Base-by-base conservation (phyloP, 2,888 invertebrate genomes). In the Pteria penguin region DNA sequence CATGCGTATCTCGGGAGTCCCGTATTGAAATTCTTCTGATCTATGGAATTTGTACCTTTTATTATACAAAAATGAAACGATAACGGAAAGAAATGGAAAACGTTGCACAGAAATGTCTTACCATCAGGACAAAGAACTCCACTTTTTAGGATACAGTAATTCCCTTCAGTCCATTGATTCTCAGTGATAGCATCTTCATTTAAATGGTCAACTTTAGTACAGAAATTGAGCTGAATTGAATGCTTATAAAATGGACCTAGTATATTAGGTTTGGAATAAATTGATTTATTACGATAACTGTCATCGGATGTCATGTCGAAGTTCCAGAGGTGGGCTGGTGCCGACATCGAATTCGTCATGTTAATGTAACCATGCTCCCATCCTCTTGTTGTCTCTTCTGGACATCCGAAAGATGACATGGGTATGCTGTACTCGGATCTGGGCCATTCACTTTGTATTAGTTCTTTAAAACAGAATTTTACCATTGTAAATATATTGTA, bases 391-490 rank as follows among this genome's bases (percentile, higher is more conserved):
- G 77, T 78, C 5, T 45, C 45, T 36, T 83, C 83, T 14, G 83
- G 83, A 69, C 83, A 83, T 8, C 83, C 83, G 61, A 83, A 83
- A 32, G 79, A 77, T 8, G 83, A 70, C 0, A 76, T 68, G 26
- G 80, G 75, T 2, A 83, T 24, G 27, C 77, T 72, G 58, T 80
- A 83, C 1, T 61, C 52, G n/a, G 78, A 80, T 3, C 18, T 36
- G 0, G 81, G 83, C 83, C 83, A 83, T 29, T 52, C 2, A 3
- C 65, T 65, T 18, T 11, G 22, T n/a, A n/a, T n/a, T n/a, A n/a
- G n/a, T n/a, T n/a, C n/a, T n/a, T n/a, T n/a, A n/a, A n/a, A n/a
- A n/a, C n/a, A n/a, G n/a, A n/a, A n/a, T n/a, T n/a, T n/a, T n/a
- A n/a, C n/a, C n/a, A n/a, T n/a, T n/a, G n/a, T n/a, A n/a, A n/a